These are phyloP conservation scores for Schizopygopsis malacanthus DNA, from an alignment of 2,797 vertebrate species.

Conservation along the genomic window DNA sequence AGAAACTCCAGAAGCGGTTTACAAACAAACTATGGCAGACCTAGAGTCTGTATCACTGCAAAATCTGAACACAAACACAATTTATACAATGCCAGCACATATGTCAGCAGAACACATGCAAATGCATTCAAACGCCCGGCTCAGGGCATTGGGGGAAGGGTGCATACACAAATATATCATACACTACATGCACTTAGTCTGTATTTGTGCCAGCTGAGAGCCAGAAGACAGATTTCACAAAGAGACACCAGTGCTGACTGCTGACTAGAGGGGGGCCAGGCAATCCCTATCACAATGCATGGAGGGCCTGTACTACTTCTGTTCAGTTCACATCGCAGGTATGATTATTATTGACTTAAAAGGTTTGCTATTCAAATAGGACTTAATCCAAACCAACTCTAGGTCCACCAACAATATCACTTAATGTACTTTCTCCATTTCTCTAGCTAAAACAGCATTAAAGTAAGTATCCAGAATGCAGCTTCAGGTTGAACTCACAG, in stretches of 20 bases:
- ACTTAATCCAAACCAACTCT: slow-evolving; percentile 29
- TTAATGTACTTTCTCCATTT: slow-evolving; percentile 16
- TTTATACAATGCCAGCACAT: slow-evolving; percentile 41
- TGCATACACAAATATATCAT: slow-evolving; percentile 25
- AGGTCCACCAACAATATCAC: neutral
- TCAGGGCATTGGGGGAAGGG: slow-evolving; percentile 49
- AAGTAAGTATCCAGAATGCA: slow-evolving; percentile 35
- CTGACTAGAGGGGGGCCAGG: slow-evolving; percentile 45
- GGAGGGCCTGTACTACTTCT: slow-evolving; percentile 5
- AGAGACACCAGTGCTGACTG: slow-evolving; percentile 48
- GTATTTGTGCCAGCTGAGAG: slow-evolving; percentile 60
- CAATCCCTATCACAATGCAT: neutral
- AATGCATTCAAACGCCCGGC: slow-evolving; percentile 19
- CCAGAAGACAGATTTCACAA: slow-evolving; percentile 54
- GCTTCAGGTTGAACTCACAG: slow-evolving; percentile 86
- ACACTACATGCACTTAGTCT: slow-evolving; percentile 55
- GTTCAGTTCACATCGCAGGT: slow-evolving; percentile 29
- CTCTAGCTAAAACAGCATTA: slow-evolving; percentile 27
- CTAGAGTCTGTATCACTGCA: slow-evolving; percentile 26
- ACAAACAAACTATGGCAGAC: slow-evolving; percentile 49
- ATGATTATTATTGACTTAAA: slow-evolving; percentile 18
- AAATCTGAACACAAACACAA: slow-evolving; percentile 52
- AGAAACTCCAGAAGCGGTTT: slow-evolving; percentile 44
- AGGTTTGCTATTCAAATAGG: neutral
- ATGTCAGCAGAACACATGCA: slow-evolving; percentile 21